A percentile compares a stretch with the other conserved stretches of the same genome.
These are phyloP conservation scores for Eristalis intricaria DNA, from an alignment of 2,888 invertebrate species.

Conservation along the genomic window DNA sequence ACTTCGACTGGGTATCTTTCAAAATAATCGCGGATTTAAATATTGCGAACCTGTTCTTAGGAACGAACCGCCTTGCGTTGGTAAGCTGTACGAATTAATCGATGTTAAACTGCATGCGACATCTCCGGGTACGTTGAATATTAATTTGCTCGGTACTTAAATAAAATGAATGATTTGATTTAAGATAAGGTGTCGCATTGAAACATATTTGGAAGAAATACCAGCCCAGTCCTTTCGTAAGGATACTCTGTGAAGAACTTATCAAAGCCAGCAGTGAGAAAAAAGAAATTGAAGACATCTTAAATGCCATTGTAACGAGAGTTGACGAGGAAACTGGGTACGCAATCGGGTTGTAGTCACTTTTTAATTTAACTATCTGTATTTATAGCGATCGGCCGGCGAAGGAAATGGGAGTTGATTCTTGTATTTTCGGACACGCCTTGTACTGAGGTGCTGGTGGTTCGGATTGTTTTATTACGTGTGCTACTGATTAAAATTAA, in stretches of 20 bases:
- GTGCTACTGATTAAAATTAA: too few relatives aligned
- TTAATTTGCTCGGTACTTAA: neutral
- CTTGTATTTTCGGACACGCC: neutral
- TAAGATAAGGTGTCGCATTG: slow-evolving; percentile 22
- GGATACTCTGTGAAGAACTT: slow-evolving; percentile 23
- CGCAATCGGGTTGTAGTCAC: neutral
- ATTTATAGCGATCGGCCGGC: neutral
- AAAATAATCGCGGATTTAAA: slow-evolving; percentile 28
- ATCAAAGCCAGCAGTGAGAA: neutral
- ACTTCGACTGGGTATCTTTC: slow-evolving; percentile 39
- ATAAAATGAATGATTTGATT: neutral
- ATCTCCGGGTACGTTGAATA: slow-evolving; percentile 26
- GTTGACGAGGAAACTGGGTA: slow-evolving; percentile 1
- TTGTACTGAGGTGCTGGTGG: neutral
- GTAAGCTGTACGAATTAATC: slow-evolving; percentile 10
- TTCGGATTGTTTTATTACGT: too few relatives aligned
- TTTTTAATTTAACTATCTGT: neutral
- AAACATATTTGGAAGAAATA: slow-evolving; percentile 7
- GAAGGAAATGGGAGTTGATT: neutral
- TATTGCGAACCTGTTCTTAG: neutral
- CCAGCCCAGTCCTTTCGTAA: slow-evolving; percentile 30
- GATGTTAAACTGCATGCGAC: slow-evolving; percentile 22
- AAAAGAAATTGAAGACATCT: neutral
- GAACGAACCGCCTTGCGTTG: too few relatives aligned
- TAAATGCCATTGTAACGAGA: neutral